These are phyloP conservation scores for Karalla daura DNA, from an alignment of 2,797 vertebrate genomes.

Conservation along the genomic window DNA sequence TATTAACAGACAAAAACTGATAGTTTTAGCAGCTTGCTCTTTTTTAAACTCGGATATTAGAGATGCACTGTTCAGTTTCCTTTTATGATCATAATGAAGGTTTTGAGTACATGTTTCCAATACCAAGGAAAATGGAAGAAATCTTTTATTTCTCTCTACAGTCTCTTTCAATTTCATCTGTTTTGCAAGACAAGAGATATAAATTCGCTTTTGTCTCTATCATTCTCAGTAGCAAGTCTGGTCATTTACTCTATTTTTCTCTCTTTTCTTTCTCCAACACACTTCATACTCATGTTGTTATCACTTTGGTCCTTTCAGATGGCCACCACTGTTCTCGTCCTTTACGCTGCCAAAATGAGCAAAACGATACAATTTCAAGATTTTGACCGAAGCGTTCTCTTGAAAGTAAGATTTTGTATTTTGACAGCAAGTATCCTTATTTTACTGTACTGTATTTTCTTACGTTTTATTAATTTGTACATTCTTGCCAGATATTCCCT, in stretches of 20 bases:
- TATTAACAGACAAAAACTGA: too few relatives aligned
- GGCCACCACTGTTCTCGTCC: slow-evolving; percentile 88
- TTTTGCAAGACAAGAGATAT: too few relatives aligned
- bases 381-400: slow-evolving; percentile 87
- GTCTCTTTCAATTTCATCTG: too few relatives aligned
- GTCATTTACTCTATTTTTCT: background rate
- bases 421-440: background rate
- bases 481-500: slow-evolving; percentile 89
- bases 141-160: too few relatives aligned
- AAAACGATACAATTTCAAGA: slow-evolving; percentile 90
- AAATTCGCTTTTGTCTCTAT: too few relatives aligned
- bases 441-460: background rate
- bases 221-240: too few relatives aligned
- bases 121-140: too few relatives aligned
- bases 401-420: slow-evolving; percentile 81
- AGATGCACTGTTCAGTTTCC: too few relatives aligned
- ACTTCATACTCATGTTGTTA: background rate
- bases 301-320: slow-evolving; percentile 81
- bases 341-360: slow-evolving; percentile 89
- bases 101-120: too few relatives aligned
- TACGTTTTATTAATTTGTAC: background rate
- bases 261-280: background rate
- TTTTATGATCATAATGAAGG: too few relatives aligned
- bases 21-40: too few relatives aligned
- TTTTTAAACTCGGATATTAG: too few relatives aligned